Percentiles rank a stretch among this genome's conserved stretches.
These are phyloP conservation scores for Petrocephalus microphthalmus DNA, from an alignment of 2,113 vertebrate genomes.

Conservation along the genomic window DNA sequence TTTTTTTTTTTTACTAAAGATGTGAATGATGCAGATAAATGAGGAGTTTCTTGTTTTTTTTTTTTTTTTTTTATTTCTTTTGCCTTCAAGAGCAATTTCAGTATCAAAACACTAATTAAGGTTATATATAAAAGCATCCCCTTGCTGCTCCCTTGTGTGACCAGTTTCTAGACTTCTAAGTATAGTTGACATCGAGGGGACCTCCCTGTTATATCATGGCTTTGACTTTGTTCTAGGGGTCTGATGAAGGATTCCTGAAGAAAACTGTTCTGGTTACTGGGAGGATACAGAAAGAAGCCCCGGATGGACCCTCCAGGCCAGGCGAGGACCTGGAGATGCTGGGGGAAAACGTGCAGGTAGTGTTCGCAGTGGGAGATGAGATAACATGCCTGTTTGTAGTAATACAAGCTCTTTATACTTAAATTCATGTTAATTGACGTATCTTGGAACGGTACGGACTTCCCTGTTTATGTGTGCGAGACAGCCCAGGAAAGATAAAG, in stretches of 20 bases:
- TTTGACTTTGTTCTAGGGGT: constrained; percentile 37
- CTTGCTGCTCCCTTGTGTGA: background rate
- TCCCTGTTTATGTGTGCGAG: background rate
- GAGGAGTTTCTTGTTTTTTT: background rate
- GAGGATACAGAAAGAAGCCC: background rate
- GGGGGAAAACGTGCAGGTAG: constrained; percentile 17
- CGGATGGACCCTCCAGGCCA: background rate
- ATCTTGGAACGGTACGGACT: background rate
- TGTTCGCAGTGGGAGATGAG: background rate
- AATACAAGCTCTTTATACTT: background rate
- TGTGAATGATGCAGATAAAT: background rate
- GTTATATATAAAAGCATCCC: background rate
- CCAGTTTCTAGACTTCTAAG: background rate
- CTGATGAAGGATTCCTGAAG: constrained; percentile 60
- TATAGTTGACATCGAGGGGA: background rate
- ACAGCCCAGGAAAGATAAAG: background rate
- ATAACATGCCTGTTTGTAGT: background rate
- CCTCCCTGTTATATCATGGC: background rate
- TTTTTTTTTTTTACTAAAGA: background rate
- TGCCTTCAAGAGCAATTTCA: background rate
- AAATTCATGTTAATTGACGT: background rate
- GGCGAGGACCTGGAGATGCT: background rate
- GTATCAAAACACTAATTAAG: background rate
- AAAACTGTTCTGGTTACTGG: constrained; percentile 52
- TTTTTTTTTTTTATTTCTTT: background rate